Evolutionary conservation across 2,113 vertebrate genomes (phyloP), one percentile per base, ranked within the genome.

Genomic region (Nanorana parkeri): DNA sequence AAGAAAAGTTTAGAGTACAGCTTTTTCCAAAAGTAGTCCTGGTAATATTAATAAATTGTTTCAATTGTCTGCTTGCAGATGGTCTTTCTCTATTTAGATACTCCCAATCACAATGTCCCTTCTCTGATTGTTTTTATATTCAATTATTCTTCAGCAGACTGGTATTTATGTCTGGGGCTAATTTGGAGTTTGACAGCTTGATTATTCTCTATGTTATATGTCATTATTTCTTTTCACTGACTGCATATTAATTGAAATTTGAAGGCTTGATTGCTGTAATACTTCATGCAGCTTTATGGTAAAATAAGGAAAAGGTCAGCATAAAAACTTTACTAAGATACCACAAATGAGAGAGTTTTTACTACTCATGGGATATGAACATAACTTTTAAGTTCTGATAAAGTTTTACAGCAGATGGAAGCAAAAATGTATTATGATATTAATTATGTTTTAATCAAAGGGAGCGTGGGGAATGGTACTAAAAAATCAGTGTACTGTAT

Each of bases 181-280:
- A 81, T 81, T 81, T 65, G 51, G 29, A 74, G 69, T 81, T 75
- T 81, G 80, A 81, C 80, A 81, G 80, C 71, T 75, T 81, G 80
- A 81, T 81, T 81, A 81, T 81, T 81, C 80, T 81, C 69, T 67
- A 66, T 81, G 69, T 81, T 74, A 75, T 81, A 81, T 75, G 69
- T 75, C 80, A 81, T 81, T 81, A 81, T 81, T 81, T 81, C 55
- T 51, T 81, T 75, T 81, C 80, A 74, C 80, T 81, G 80, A 81
- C 80, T 81, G 80, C 47, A 81, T 81, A 75, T 81, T 74, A 81
- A 81, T 81, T 81, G 69, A 67, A 75, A 81, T 66, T 65, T 66
- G 68, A 81, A 81, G 71, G 29, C 51, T 81, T 66, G 80, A 81
- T 74, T 81, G 71, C 69, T 24, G 23, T 56, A 74, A 74, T 74